Evolutionary conservation across 2,888 invertebrate genomes (phyloP).

Genomic region (Heliconius charithonia): DNA sequence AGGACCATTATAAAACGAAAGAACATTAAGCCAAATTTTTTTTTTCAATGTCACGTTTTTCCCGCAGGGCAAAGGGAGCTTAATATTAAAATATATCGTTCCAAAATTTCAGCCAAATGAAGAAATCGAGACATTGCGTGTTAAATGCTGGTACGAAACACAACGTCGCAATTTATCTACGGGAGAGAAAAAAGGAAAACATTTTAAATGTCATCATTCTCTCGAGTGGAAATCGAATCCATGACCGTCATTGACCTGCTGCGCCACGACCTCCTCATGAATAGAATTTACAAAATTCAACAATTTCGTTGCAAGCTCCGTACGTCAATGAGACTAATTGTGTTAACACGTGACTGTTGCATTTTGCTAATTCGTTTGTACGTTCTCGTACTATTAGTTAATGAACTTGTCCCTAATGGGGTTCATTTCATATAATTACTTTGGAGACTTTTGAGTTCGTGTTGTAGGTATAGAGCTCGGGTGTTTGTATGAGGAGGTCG

Average conservation of each 20-base stretch:
- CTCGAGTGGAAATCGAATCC: background rate
- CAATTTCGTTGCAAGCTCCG: background rate
- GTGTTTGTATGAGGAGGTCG: background rate
- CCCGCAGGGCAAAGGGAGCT: background rate
- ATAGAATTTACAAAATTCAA: background rate
- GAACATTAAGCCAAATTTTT: background rate
- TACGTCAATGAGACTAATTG: slow-evolving; percentile 17
- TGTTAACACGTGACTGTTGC: slow-evolving; percentile 25
- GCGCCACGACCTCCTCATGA: background rate
- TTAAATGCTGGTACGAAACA: no score
- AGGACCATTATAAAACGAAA: background rate
- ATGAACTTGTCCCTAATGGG: slow-evolving; percentile 20
- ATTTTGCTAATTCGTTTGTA: slow-evolving; percentile 5
- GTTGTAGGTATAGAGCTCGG: background rate
- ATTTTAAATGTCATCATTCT: background rate
- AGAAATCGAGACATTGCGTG: background rate
- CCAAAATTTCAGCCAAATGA: no score
- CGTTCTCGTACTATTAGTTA: slow-evolving; percentile 21
- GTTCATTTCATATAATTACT: slow-evolving; percentile 12
- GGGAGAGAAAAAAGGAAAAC: background rate
- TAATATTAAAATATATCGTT: no score
- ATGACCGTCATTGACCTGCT: background rate
- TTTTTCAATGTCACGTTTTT: background rate
- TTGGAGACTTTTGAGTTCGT: background rate
- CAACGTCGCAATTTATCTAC: background rate